Evolutionary conservation across 2,888 invertebrate species (phyloP).

Genomic region (Melanchra persicariae): DNA sequence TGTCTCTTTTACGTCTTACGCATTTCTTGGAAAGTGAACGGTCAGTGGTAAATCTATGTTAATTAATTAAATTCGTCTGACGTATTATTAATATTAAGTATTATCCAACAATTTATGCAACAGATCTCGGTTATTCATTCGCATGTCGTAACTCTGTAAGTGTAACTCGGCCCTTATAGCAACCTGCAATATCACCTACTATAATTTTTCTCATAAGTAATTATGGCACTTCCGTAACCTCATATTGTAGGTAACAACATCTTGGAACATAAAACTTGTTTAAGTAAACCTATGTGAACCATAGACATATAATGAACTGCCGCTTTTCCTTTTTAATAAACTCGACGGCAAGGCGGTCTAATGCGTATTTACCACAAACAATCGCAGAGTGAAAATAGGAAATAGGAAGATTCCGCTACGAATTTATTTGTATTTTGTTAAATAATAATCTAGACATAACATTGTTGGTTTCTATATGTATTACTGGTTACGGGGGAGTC

Average conservation of each 20-base stretch:
- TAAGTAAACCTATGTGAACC: neutral
- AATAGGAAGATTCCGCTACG: conserved; percentile 47
- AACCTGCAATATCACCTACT: conserved; percentile 10
- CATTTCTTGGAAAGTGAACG: conserved; percentile 33
- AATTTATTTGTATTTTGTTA: conserved; percentile 33
- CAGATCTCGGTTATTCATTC: conserved; percentile 20
- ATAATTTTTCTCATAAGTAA: conserved; percentile 31
- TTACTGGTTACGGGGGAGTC: conserved; percentile 32
- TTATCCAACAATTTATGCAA: conserved; percentile 62
- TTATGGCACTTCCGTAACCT: conserved; percentile 19
- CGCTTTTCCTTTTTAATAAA: conserved; percentile 54
- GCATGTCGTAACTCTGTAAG: conserved; percentile 42
- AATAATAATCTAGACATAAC: conserved; percentile 21
- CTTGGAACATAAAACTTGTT: conserved; percentile 12
- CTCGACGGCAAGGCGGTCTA: conserved; percentile 12
- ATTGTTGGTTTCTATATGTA: conserved; percentile 12
- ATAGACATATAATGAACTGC: too few species aligned
- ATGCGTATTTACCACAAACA: conserved; percentile 66
- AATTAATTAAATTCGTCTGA: conserved; percentile 41
- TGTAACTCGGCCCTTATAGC: conserved; percentile 50
- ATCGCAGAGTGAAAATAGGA: conserved; percentile 67
- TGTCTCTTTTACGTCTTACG: conserved; percentile 1
- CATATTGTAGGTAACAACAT: conserved; percentile 29
- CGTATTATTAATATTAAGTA: conserved; percentile 40
- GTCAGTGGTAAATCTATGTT: conserved; percentile 9